Percentiles rank a stretch among this genome's conserved stretches.
Conservation (phyloP, 2,113 vertebrate species). For the Chionis minor region DNA sequence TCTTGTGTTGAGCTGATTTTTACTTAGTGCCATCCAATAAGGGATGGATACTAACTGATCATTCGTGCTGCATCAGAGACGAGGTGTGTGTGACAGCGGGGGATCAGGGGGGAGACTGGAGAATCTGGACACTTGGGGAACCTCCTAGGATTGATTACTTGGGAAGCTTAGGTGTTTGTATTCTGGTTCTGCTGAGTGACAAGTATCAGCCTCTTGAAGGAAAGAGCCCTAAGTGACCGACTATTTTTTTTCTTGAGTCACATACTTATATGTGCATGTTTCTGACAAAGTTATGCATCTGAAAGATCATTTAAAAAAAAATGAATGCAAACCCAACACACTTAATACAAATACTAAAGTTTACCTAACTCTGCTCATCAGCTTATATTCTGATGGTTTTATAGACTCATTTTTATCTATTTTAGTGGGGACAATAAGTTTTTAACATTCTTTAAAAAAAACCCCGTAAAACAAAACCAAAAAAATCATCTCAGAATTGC, state of each 20-base stretch:
- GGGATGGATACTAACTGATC: neutral
- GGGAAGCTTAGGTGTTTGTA: neutral
- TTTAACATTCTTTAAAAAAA: neutral
- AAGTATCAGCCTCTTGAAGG: neutral
- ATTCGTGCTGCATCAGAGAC: neutral
- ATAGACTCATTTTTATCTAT: neutral
- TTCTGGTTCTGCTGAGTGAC: neutral
- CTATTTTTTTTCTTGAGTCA: neutral
- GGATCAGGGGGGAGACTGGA: neutral
- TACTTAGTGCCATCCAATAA: neutral
- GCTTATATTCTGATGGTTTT: neutral
- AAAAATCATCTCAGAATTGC: neutral
- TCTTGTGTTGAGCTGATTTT: neutral
- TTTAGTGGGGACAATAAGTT: neutral
- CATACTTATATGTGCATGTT: rapidly evolving
- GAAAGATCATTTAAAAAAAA: neutral
- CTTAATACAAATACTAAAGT: neutral
- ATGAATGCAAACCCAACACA: neutral
- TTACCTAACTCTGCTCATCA: neutral
- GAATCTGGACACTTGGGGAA: neutral
- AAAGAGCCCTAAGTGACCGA: neutral
- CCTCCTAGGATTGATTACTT: neutral
- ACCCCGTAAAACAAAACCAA: neutral
- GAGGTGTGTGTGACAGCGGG: neutral
- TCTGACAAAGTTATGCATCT: neutral